Base-by-base conservation (phyloP, 2,113 vertebrate genomes). In the Anas platyrhynchos region DNA sequence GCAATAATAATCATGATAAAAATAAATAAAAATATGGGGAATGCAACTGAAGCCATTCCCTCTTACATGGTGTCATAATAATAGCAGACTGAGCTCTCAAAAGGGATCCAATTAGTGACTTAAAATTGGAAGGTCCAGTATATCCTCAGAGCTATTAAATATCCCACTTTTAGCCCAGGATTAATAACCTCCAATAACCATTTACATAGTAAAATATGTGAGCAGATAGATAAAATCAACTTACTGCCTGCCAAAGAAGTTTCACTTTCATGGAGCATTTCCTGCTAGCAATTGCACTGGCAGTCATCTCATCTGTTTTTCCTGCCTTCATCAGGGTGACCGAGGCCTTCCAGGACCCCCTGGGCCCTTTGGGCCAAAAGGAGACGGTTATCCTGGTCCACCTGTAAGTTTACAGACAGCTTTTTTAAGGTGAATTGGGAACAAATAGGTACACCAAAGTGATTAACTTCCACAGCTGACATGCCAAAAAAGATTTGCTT, bases 331-430 rank as follows among this genome's bases (percentile, higher is more conserved):
- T 13, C 77, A 99, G 99, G 99, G 99, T 71, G 98, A 99, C 13
- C 98, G 96, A 88, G 99, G 99, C 62, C 95, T 97, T 69, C 77
- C 96, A 56, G 99, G 99, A 86, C 97, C 89, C 71, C 93, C 93
- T 1, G 99, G 99, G 69, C 98, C 98, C 78, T 86, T 94, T 88
- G 99, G 99, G 48, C 98, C 98, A 86, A 99, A 99, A 98, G 99
- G 99, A 87, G 98, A 99, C 92, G 99, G 98, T 52, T 97, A 97
- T 78, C 98, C 98, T 1, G 99, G 99, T 83, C 98, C 98, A 89
- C 86, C 97, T 77, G 99, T 99, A 96, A 95, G 98, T 98, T 96
- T 75, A 83, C 18, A 88, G 16, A 54, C 27, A 11, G 21, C 55
- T 69, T 54, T 66, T 76, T 74, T 72, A 10, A 62, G 26, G 34